Evolutionary conservation across 1,140 invertebrate genomes (phyloP).

Genomic region (Zophobas atratus): DNA sequence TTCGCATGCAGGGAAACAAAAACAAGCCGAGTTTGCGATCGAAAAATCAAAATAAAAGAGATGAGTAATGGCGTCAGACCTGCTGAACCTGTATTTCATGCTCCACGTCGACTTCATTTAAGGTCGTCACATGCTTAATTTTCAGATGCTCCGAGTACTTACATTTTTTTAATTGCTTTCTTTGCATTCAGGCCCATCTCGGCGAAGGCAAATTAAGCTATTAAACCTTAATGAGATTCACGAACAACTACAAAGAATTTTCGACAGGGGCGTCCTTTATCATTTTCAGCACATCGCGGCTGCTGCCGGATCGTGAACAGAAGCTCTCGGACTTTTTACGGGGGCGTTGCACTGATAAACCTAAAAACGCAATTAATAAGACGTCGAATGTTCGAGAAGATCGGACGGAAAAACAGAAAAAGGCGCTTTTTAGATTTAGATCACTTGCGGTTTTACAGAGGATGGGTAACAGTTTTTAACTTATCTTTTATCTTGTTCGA

Average conservation of each 20-base stretch:
- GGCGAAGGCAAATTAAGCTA: constrained; percentile 34
- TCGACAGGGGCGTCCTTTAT: constrained; percentile 1
- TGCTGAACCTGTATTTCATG: constrained; percentile 61
- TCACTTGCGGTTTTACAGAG: background rate
- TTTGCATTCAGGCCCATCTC: constrained; percentile 15
- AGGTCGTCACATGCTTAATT: constrained; percentile 57
- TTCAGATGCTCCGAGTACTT: constrained; percentile 47
- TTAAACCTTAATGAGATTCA: constrained; percentile 36
- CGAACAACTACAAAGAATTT: constrained; percentile 2
- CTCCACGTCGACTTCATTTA: constrained; percentile 60
- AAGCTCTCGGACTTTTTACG: no score
- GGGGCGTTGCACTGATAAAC: background rate
- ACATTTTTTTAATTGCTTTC: constrained; percentile 51
- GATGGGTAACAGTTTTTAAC: no score
- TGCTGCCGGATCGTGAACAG: background rate
- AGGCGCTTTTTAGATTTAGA: background rate
- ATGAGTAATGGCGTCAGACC: constrained; percentile 66
- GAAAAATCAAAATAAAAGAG: constrained; percentile 67
- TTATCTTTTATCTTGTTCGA: no score
- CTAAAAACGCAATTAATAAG: no score
- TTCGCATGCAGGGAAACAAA: constrained; percentile 62
- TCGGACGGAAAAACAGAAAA: background rate
- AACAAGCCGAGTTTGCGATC: constrained; percentile 60
- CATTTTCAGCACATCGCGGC: background rate
- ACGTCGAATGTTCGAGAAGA: background rate